Evolutionary conservation across 2,113 vertebrate species (phyloP).

Genomic region (Daboia siamensis): DNA sequence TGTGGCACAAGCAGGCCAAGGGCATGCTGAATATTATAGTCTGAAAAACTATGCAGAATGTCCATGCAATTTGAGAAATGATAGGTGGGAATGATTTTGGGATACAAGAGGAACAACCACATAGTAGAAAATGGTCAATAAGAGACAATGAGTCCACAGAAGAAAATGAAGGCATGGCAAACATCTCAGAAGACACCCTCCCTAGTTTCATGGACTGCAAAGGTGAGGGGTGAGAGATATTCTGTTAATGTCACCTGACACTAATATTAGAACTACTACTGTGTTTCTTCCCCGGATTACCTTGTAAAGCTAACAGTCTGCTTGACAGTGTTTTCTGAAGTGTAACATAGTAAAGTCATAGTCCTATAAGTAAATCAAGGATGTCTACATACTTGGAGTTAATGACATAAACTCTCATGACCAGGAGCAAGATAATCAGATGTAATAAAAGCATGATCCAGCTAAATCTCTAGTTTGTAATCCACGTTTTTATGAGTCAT

Average conservation of each 20-base stretch:
- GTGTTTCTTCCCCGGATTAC: neutral
- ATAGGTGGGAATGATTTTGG: neutral
- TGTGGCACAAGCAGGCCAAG: neutral
- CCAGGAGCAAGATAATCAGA: neutral
- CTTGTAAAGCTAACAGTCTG: neutral
- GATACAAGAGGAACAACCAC: neutral
- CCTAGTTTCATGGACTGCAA: neutral
- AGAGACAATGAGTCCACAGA: neutral
- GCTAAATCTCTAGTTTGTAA: neutral
- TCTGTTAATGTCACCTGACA: neutral
- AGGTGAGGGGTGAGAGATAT: neutral
- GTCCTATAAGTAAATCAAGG: neutral
- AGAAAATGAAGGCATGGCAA: neutral
- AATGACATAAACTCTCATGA: neutral
- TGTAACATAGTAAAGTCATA: neutral
- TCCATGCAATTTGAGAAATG: neutral
- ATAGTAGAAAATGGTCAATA: neutral
- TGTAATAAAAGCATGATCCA: neutral
- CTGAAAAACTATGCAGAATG: neutral
- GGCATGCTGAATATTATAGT: neutral
- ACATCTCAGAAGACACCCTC: neutral
- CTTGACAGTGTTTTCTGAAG: neutral
- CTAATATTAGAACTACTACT: neutral
- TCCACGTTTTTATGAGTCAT: neutral
- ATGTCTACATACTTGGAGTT: neutral